Conservation (phyloP, 2,113 vertebrate species). For the Scortum barcoo region DNA sequence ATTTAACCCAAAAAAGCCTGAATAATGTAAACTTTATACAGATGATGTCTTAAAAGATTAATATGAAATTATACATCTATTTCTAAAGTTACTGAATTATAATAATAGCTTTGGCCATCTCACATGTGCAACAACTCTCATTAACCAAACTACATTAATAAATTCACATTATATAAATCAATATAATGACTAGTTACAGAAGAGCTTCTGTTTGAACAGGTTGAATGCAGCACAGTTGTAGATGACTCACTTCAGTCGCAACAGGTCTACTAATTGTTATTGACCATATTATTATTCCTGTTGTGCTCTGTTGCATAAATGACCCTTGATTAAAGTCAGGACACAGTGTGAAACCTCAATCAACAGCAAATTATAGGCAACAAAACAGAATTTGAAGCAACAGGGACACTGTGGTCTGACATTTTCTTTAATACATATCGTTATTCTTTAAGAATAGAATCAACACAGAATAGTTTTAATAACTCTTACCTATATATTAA, state of each 20-base stretch:
- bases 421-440: constrained; percentile 79
- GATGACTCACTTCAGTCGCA: constrained; percentile 4
- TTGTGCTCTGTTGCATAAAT: not conserved
- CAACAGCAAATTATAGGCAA: not conserved
- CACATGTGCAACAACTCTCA: not conserved
- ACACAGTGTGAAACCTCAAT: constrained; percentile 2
- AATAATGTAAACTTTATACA: not conserved
- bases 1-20: not conserved
- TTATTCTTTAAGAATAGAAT: constrained; percentile 87
- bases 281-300: constrained; percentile 1
- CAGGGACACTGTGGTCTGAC: constrained; percentile 21
- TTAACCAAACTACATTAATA: constrained; percentile 14
- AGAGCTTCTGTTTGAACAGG: not conserved
- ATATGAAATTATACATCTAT: not conserved
- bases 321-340: not conserved
- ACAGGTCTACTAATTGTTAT: not conserved
- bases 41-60: not conserved
- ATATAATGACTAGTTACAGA: too few species aligned
- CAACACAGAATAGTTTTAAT: constrained; percentile 79
- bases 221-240: constrained; percentile 7
- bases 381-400: constrained; percentile 8
- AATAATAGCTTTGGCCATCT: constrained; percentile 1
- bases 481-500: constrained; percentile 83
- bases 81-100: constrained; percentile 1
- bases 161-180: constrained; percentile 8